Evolutionary conservation across 2,888 invertebrate genomes (phyloP), one percentile per base, ranked within the genome.

Genomic region (Tiphia femorata): DNA sequence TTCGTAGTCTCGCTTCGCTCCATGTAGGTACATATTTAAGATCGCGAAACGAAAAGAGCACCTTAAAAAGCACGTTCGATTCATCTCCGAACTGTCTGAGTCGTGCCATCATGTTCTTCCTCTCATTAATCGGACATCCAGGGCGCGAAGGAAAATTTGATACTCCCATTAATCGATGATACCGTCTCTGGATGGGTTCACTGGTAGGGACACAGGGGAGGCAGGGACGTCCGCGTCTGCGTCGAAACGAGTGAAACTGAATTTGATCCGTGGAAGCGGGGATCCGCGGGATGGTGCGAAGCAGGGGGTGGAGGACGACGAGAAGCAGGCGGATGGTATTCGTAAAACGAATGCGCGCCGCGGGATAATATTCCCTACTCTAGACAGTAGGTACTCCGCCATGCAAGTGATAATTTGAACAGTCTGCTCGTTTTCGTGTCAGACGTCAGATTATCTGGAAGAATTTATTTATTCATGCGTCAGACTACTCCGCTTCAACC

Each of bases 371-470:
- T 52, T 56, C 50, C 50, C 61, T 57, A 68, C 63, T 67, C 72
- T 74, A 77, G 76, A 79, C 80, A 71, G 68, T 54, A 73, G 74
- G 67, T 75, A 76, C 77, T 80, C 74, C 78, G 79, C 74, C 77
- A 79, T 79, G 79, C 80, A 80, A 70, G 73, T 69, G 76, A 75
- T 76, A 78, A 79, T 79, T 77, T 70, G 74, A 74, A 70, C 72
- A 75, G 78, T 78, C 80, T 78, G 75, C 75, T 75, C 72, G 76
- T 76, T 78, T 79, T 78, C 79, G 69, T 77, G 78, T 78, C 78
- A 77, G 67, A 73, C 74, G 79, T 80, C 80, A 78, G 74, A 78
- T 81, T 81, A 79, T 77, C 78, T 71, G 64, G 69, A 70, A 73
- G 70, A 71, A 64, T 70, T 79, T 63, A 80, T 65, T 82, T 81